Base-by-base conservation (phyloP, 2,888 invertebrate species). In the Amphipyra tragopoginis region DNA sequence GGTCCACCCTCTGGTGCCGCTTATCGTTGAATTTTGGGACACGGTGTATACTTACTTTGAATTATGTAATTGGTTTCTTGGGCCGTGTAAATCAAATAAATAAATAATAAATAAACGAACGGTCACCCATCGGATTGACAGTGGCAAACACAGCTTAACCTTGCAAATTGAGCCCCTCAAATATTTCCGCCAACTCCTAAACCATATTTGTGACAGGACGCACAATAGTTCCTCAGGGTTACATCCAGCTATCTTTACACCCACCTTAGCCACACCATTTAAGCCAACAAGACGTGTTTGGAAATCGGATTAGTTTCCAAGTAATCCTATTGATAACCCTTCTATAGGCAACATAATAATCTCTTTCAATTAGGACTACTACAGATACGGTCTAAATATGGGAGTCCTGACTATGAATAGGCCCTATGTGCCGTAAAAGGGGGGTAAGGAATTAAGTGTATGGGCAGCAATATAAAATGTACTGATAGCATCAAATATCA, bases 151-250 rank as follows among this genome's bases (percentile, higher is more conserved):
- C n/a, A n/a, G n/a, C n/a, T n/a, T n/a, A n/a, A n/a, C n/a, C n/a
- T n/a, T n/a, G n/a, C n/a, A n/a, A n/a, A n/a, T n/a, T n/a, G n/a
- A n/a, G n/a, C n/a, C n/a, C n/a, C n/a, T n/a, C n/a, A 5, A 29
- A 29, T 29, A 29, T 29, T 29, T 5, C 29, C 0, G 7, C 2
- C 5, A 29, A 29, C 5, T 29, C 29, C 7, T 7, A 44, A n/a
- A 26, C 13, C 9, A 14, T 26, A 26, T 11, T 26, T 38, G 11
- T 36, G 11, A 5, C 15, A 40, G n/a, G 3, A 38, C 26, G 33
- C 14, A 74, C 49, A 68, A 70, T 69, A 74, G 49, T 56, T 62
- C 45, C 49, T 74, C 45, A 62, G 42, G 34, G 15, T 29, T 6
- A 33, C 21, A 55, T 9, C 38, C 42, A 11, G 14, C 11, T 13